Base-by-base conservation (phyloP, 2,888 invertebrate genomes). In the Eupithecia centaureata region DNA sequence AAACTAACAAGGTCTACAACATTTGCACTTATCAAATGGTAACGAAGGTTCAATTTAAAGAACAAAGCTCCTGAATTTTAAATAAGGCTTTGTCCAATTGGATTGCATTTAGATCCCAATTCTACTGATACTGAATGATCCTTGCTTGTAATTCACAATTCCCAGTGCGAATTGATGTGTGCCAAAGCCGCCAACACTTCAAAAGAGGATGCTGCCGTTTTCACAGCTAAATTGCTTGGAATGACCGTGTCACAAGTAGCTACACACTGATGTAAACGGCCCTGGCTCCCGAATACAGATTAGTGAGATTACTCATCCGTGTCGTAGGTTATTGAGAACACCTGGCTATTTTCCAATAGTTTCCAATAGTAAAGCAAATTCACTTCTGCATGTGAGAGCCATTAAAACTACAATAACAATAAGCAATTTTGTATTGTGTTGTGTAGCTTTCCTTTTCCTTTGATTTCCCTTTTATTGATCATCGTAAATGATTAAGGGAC, bases 181-280 rank as follows among this genome's bases (percentile, higher is more conserved):
- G 56, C 57, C 60, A 57, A 64, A 59, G 28, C 74, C 76, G 79
- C 80, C 77, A 71, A 77, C 81, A 72, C 47, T 82, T 80, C 80
- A 71, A 77, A 83, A 86, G 85, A 85, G 88, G 89, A 90, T 85
- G 88, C 82, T 71, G 79, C 76, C 78, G 79, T 87, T 89, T 86
- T 84, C 80, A 77, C 71, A 76, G 80, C 83, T 86, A 83, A 88
- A 88, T 87, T 85, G 85, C 77, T 81, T 81, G 73, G 74, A 77
- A 68, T 77, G 78, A 73, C 77, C 80, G 80, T 83, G 78, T 79
- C 59, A 58, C 81, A 80, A 32, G 57, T 57, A 57, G 32, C 76
- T 77, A 67, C 77, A 74, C 77, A 75, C 81, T 79, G 78, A 84
- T 84, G 80, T 76, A 79, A 82, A 77, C 80, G 82, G 77, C 82